Evolutionary conservation across 2,888 invertebrate genomes (phyloP).

Genomic region (Amblyteles armatorius): DNA sequence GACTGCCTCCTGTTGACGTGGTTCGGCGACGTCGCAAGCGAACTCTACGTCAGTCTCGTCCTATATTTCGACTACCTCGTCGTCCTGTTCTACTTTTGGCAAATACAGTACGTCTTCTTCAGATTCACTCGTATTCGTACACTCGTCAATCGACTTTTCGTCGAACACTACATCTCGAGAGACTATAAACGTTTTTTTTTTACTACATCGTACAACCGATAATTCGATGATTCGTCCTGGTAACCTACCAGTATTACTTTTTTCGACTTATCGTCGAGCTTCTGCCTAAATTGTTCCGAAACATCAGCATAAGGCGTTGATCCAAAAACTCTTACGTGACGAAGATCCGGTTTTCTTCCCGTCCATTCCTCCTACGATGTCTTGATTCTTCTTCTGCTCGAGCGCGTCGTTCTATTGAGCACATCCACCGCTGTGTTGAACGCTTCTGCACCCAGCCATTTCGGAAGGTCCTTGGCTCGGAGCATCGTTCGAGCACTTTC

Average conservation of each 20-base stretch:
- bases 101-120: constrained; percentile 19
- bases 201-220: constrained; percentile 60
- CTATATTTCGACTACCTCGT: constrained; percentile 28
- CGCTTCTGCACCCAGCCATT: constrained; percentile 76
- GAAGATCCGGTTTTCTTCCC: constrained; percentile 61
- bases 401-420: constrained; percentile 63
- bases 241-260: constrained; percentile 64
- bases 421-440: constrained; percentile 72
- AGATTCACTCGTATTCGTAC: not conserved
- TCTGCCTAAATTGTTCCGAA: constrained; percentile 37
- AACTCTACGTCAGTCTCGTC: constrained; percentile 22
- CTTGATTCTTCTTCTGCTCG: constrained; percentile 29
- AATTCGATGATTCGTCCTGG: constrained; percentile 57
- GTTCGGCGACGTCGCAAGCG: not conserved
- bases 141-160: constrained; percentile 3
- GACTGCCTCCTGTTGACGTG: not conserved
- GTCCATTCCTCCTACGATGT: constrained; percentile 68
- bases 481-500: constrained; percentile 73
- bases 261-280: constrained; percentile 52
- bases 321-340: constrained; percentile 72
- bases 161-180: constrained; percentile 56
- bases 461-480: constrained; percentile 64
- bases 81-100: not conserved
- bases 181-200: constrained; percentile 43
- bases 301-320: constrained; percentile 42